These are phyloP conservation scores for Drosophila teissieri DNA, from an alignment of 1,140 invertebrate species.

Conservation along the genomic window DNA sequence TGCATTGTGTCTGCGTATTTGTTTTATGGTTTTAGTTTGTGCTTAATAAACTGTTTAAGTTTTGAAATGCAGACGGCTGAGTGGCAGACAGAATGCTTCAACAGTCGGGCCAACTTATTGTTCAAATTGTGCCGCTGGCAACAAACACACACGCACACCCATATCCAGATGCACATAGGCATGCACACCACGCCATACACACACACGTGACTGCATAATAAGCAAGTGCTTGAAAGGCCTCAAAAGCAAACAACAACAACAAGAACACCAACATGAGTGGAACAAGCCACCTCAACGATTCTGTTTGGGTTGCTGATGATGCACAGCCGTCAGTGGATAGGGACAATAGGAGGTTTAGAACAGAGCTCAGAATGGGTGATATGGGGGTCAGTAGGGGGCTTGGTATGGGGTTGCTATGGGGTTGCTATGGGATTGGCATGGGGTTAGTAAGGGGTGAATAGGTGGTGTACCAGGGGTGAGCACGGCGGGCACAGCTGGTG, in stretches of 20 bases:
- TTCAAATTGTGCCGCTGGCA: constrained; percentile 58
- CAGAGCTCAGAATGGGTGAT: background rate
- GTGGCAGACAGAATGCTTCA: constrained; percentile 40
- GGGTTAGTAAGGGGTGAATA: background rate
- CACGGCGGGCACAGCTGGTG: constrained; percentile 1
- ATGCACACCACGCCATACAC: constrained; percentile 3
- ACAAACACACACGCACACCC: constrained; percentile 18
- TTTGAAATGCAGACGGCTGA: constrained; percentile 51
- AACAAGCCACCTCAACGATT: constrained; percentile 49
- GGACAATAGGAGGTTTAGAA: constrained; percentile 11
- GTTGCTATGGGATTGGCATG: too few relatives aligned
- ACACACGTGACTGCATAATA: constrained; percentile 46
- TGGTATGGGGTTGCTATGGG: background rate
- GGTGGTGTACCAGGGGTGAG: too few relatives aligned
- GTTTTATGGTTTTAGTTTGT: constrained; percentile 26
- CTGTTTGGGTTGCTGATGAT: constrained; percentile 50
- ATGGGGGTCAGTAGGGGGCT: background rate
- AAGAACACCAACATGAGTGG: constrained; percentile 43
- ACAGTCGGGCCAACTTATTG: constrained; percentile 47
- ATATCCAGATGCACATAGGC: constrained; percentile 2
- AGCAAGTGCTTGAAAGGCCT: constrained; percentile 53
- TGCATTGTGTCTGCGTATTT: background rate
- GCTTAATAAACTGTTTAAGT: constrained; percentile 62
- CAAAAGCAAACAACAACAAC: constrained; percentile 48
- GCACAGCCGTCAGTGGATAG: constrained; percentile 22